Evolutionary conservation across 2,797 vertebrate genomes (phyloP).

Genomic region (Spinibarbus caldwelli): DNA sequence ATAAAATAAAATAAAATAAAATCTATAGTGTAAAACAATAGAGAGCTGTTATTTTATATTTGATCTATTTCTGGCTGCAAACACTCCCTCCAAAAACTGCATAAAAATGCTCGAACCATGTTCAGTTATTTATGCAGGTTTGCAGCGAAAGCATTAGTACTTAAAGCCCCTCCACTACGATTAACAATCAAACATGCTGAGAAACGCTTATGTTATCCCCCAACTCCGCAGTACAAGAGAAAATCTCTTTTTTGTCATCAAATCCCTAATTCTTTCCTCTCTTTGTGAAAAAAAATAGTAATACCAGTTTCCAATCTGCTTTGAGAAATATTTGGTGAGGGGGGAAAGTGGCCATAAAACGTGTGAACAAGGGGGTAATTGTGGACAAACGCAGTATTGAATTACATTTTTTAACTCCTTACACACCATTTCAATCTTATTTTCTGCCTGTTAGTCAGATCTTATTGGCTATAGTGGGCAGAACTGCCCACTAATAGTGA

Average conservation of each 20-base stretch:
- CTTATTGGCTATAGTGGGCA: conserved; percentile 97
- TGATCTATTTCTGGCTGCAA: conserved; percentile 42
- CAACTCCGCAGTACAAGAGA: conserved; percentile 82
- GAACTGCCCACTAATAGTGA: conserved; percentile 94
- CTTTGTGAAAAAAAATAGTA: conserved; percentile 76
- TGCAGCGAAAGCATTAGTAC: conserved; percentile 81
- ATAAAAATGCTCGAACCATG: conserved; percentile 67
- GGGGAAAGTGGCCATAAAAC: conserved; percentile 88
- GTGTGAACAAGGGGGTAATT: conserved; percentile 99
- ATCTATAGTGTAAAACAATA: conserved; percentile 48
- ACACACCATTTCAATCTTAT: conserved; percentile 99
- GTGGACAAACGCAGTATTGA: conserved; percentile 99
- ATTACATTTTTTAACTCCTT: conserved; percentile 99
- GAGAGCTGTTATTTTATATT: too few relatives aligned
- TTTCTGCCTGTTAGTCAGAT: conserved; percentile 99
- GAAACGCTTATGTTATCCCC: conserved; percentile 83
- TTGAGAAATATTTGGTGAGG: conserved; percentile 84
- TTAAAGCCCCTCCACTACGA: conserved; percentile 82
- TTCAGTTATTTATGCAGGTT: conserved; percentile 83
- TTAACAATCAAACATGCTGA: conserved; percentile 87
- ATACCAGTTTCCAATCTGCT: conserved; percentile 91
- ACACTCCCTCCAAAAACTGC: conserved; percentile 59
- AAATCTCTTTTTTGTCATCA: conserved; percentile 88
- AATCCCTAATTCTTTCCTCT: conserved; percentile 88
- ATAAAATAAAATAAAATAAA: conserved; percentile 36